phyloP scores from a whole-genome alignment of 2,888 invertebrate genomes.

The Euplexia lucipara region DNA sequence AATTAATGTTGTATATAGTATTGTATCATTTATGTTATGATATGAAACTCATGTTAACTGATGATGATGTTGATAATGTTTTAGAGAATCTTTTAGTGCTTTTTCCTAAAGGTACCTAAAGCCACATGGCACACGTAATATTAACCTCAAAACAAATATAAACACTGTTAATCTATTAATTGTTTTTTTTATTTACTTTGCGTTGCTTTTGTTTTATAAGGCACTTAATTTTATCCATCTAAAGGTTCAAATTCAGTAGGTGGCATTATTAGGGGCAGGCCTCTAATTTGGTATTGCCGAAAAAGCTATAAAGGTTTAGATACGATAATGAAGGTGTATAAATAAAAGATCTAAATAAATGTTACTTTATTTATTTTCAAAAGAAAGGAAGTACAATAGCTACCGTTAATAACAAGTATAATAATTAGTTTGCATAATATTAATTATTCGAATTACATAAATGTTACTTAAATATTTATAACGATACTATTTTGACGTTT shows the following conservation, averaged over 20 bases:
- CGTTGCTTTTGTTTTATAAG: neutral
- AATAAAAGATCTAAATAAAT: constrained; percentile 47
- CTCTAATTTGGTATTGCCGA: too few species aligned
- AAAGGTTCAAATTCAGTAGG: too few species aligned
- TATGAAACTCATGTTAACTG: constrained; percentile 81
- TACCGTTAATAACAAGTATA: constrained; percentile 83
- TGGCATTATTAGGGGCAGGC: too few species aligned
- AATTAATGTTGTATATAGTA: constrained; percentile 73
- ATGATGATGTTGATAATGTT: constrained; percentile 84
- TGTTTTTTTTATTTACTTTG: constrained; percentile 70
- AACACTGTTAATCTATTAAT: constrained; percentile 88
- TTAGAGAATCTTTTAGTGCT: constrained; percentile 86
- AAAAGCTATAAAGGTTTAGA: neutral
- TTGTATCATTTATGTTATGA: constrained; percentile 80
- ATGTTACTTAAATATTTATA: constrained; percentile 72
- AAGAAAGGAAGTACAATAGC: constrained; percentile 85
- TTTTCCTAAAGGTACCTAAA: constrained; percentile 85
- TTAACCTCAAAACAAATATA: constrained; percentile 90
- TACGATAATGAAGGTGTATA: neutral
- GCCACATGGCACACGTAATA: constrained; percentile 88
- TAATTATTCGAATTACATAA: constrained; percentile 72
- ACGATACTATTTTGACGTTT: constrained; percentile 70
- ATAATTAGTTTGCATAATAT: constrained; percentile 79
- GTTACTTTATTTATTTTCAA: constrained; percentile 80
- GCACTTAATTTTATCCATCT: neutral